phyloP scores from a whole-genome alignment of 2,113 vertebrate genomes.

The Vulpes vulpes region DNA sequence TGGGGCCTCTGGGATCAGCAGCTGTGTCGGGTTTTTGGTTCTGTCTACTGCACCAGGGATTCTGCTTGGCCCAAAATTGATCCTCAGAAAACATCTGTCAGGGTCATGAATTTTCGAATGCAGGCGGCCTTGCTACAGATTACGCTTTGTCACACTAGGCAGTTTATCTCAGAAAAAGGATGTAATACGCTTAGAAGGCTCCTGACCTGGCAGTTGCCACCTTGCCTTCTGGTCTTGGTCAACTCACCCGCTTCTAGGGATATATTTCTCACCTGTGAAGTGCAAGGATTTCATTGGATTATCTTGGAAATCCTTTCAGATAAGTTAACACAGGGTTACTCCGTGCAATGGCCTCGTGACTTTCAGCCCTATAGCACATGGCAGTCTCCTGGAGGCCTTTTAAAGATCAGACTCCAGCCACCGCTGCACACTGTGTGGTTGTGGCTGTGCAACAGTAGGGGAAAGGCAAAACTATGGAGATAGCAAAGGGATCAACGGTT shows the following conservation, averaged over 20 bases:
- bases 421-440: accelerated
- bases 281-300: not conserved
- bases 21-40: not conserved
- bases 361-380: not conserved
- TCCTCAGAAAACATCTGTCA: too few relatives aligned
- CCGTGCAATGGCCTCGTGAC: not conserved
- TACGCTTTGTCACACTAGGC: not conserved
- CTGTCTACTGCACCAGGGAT: accelerated
- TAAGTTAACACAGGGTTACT: not conserved
- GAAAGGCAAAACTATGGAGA: not conserved
- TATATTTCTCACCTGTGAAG: not conserved
- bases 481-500: accelerated
- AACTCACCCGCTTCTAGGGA: not conserved
- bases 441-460: not conserved
- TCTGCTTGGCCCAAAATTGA: not conserved
- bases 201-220: not conserved
- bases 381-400: not conserved
- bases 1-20: accelerated
- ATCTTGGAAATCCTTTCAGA: not conserved
- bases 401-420: not conserved
- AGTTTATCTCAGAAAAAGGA: not conserved
- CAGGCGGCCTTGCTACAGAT: not conserved
- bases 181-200: not conserved
- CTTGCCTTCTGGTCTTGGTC: not conserved
- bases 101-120: not conserved